phyloP scores from a whole-genome alignment of 2,113 vertebrate species.

The Malaclemys terrapin region DNA sequence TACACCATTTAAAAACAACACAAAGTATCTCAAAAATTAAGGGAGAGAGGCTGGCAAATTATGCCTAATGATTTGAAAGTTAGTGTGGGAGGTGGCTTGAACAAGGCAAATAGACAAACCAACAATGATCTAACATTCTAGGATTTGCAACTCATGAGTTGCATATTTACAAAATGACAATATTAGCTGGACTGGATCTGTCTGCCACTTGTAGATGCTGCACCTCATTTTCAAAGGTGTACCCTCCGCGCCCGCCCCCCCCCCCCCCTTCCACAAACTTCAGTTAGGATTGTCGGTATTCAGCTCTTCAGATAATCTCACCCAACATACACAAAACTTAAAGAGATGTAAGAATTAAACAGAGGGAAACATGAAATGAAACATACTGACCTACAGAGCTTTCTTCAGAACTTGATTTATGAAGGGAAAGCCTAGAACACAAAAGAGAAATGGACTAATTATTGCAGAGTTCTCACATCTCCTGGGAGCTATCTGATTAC shows the following conservation, averaged over 20 bases:
- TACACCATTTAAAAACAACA: neutral
- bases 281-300: conserved; percentile 24
- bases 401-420: conserved; percentile 97
- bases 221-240: neutral
- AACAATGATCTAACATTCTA: neutral
- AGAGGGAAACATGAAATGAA: conserved; percentile 40
- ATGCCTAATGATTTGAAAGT: neutral
- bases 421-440: conserved; percentile 87
- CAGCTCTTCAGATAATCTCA: neutral
- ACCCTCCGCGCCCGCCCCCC: neutral
- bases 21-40: conserved; percentile 19
- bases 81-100: neutral
- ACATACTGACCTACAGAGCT: conserved; percentile 89
- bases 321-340: conserved; percentile 15
- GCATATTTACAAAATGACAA: neutral
- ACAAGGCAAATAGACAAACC: neutral
- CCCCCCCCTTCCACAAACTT: neutral
- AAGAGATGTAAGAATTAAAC: conserved; percentile 26
- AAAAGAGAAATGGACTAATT: conserved; percentile 60
- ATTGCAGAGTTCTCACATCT: conserved; percentile 53
- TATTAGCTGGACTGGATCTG: neutral
- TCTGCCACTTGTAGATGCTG: neutral
- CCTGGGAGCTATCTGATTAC: conserved; percentile 47
- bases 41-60: neutral
- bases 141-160: conserved; percentile 30